phyloP scores from a whole-genome alignment of 2,888 invertebrate genomes.

The Tanypteryx hageni region DNA sequence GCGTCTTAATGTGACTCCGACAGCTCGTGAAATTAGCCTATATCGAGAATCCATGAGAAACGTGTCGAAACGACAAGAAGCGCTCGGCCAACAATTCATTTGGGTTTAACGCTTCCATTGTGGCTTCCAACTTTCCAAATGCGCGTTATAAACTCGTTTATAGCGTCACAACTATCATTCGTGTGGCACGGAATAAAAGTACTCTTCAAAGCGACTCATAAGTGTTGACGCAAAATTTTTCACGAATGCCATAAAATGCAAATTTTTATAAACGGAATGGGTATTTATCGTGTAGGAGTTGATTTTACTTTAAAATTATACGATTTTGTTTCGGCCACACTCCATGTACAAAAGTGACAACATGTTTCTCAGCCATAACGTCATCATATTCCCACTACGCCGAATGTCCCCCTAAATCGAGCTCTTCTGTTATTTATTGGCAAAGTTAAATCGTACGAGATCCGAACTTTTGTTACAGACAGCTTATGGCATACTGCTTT shows the following conservation, averaged over 20 bases:
- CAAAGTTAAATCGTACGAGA: no score
- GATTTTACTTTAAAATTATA: neutral
- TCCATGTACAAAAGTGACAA: neutral
- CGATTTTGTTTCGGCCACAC: conserved; percentile 12
- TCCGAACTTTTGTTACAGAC: no score
- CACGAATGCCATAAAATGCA: neutral
- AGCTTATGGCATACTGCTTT: no score
- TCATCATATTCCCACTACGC: neutral
- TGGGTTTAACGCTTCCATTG: neutral
- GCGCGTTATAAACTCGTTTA: neutral
- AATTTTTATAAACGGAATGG: neutral
- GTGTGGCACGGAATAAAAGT: neutral
- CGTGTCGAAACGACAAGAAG: neutral
- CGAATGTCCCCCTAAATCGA: no score
- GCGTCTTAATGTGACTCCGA: no score
- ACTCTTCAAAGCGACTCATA: neutral
- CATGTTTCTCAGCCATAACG: neutral
- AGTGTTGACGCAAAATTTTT: neutral
- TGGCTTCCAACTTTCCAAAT: neutral
- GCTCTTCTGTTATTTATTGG: no score
- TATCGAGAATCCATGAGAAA: neutral
- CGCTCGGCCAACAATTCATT: neutral
- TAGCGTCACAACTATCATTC: neutral
- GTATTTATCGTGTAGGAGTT: neutral
- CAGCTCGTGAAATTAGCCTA: neutral